A percentile compares a stretch with the other conserved stretches of the same genome.
Conservation (phyloP, 2,113 vertebrate genomes). For the Rhabdomys dilectus region DNA sequence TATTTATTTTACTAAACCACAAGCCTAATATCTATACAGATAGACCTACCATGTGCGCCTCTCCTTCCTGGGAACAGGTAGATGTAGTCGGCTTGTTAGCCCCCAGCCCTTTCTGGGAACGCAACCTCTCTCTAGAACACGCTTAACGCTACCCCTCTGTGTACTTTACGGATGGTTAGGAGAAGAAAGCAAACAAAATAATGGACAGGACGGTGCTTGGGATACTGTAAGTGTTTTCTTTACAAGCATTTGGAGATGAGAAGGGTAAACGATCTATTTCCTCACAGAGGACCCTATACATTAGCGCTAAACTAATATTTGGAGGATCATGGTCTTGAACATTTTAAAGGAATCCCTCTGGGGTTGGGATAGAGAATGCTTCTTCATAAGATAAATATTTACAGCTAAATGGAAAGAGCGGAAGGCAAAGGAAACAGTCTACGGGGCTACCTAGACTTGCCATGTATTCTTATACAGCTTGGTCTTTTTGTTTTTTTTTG, state of each 20-base stretch:
- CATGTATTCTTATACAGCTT: background rate
- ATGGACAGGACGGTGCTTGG: background rate
- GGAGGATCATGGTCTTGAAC: background rate
- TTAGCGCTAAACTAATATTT: conserved; percentile 52
- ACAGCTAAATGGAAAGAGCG: conserved; percentile 28
- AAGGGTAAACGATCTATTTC: background rate
- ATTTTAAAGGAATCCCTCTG: conserved; percentile 51
- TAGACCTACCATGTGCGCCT: background rate
- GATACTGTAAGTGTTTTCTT: background rate
- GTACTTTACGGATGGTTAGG: background rate
- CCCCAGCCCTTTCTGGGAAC: accelerated
- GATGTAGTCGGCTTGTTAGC: background rate
- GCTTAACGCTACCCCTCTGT: background rate
- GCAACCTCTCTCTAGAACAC: background rate
- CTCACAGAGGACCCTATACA: conserved; percentile 6
- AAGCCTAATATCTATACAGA: background rate
- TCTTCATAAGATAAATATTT: conserved; percentile 67
- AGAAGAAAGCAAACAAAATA: conserved; percentile 30
- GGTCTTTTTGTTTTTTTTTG: too few relatives aligned
- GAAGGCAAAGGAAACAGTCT: conserved; percentile 52
- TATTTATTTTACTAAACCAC: background rate
- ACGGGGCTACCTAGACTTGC: background rate
- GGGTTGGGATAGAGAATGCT: conserved; percentile 28
- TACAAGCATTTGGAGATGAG: conserved; percentile 2
- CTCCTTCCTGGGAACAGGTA: background rate